Evolutionary conservation across 2,888 invertebrate genomes (phyloP), one percentile per base, ranked within the genome.

Genomic region (Andricus curvator): DNA sequence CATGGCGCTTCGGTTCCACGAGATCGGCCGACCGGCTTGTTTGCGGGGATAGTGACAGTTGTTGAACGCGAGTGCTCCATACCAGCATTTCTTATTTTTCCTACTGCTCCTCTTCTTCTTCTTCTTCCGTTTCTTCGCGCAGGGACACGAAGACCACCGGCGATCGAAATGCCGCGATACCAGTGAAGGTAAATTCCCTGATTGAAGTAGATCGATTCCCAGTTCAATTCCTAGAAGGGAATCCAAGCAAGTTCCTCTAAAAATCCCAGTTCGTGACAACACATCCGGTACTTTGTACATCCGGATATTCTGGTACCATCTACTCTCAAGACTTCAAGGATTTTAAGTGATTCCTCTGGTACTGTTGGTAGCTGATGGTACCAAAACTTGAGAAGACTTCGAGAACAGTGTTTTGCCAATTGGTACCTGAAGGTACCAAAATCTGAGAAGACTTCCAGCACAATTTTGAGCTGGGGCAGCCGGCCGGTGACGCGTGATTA

Each of bases 161-260:
- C 85, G 86, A 88, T 88, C 88, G 87, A 85, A 88, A 90, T 90
- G 90, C 87, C 86, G 86, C 88, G 86, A 87, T 88, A 84, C 84
- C 87, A 87, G 87, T 89, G 86, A 90, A 89, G 90, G 88, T 88
- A 90, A 90, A 88, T 89, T 86, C 81, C 60, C 79, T 79, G 60
- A 60, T 67, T 41, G 76, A 78, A 70, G 76, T 76, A 80, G 79
- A 76, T 80, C 74, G 76, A 76, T 70, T 64, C 79, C 79, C 33
- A 70, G 64, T 79, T 41, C 41, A 44, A 79, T 62, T 60, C 79
- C 25, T 25, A 70, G 70, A 70, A 56, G 33, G 51, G 56, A 29
- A 25, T 70, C 68, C 48, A 17, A 74, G 51, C 33, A 33, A 74
- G 74, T 74, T 29, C 74, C 51, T 74, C 51, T 33, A 33, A 51